Percentiles rank a stretch among this genome's conserved stretches.
Conservation (phyloP, 2,113 vertebrate species). For the Oryzias javanicus region DNA sequence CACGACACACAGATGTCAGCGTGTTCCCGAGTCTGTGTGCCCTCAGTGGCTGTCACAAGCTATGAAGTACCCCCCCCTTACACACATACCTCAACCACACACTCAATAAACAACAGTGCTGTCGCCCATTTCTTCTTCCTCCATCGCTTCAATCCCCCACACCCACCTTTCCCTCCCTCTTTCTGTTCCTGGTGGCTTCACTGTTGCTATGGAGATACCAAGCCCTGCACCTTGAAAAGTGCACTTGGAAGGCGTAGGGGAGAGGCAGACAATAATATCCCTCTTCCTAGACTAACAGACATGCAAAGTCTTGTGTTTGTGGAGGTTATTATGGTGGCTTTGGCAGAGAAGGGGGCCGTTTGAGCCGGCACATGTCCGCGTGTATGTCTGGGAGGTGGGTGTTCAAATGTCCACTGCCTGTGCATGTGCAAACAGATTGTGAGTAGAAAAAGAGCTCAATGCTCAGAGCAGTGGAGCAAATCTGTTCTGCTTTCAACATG, state of each 20-base stretch:
- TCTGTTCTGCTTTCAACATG: slow-evolving; percentile 34
- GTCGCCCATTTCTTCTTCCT: slow-evolving; percentile 13
- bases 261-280: slow-evolving; percentile 70
- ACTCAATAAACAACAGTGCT: neutral
- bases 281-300: slow-evolving; percentile 60
- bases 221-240: slow-evolving; percentile 81
- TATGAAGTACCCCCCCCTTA: too few species aligned
- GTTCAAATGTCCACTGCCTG: slow-evolving; percentile 58
- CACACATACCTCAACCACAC: slow-evolving; percentile 16
- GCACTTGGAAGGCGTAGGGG: slow-evolving; percentile 67
- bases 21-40: slow-evolving; percentile 44
- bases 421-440: slow-evolving; percentile 68
- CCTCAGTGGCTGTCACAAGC: slow-evolving; percentile 35
- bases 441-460: slow-evolving; percentile 42
- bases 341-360: slow-evolving; percentile 20
- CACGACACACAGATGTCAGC: slow-evolving; percentile 50
- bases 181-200: slow-evolving; percentile 58
- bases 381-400: slow-evolving; percentile 43
- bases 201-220: slow-evolving; percentile 81
- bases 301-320: slow-evolving; percentile 49
- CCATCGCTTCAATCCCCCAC: slow-evolving; percentile 17
- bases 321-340: slow-evolving; percentile 57
- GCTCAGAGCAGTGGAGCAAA: slow-evolving; percentile 46
- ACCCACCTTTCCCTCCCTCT: slow-evolving; percentile 35
- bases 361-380: slow-evolving; percentile 18